These are phyloP conservation scores for Eucriotettix oculatus DNA, from an alignment of 2,888 invertebrate species.

Conservation along the genomic window DNA sequence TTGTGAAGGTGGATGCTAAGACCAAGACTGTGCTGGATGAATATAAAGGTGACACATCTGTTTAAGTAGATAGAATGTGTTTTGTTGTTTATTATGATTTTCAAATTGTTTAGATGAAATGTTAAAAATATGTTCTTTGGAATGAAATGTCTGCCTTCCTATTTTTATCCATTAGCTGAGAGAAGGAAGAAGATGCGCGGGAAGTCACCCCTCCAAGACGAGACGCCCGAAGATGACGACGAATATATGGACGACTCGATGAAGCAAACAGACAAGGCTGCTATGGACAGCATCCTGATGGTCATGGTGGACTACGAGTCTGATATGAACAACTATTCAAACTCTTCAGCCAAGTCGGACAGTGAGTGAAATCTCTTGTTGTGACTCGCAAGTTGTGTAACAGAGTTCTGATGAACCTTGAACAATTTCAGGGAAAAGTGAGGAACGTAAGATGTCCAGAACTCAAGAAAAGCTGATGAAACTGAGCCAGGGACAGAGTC, in stretches of 20 bases:
- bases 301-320: slow-evolving; percentile 69
- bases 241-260: slow-evolving; percentile 62
- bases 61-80: not conserved
- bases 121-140: no score
- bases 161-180: slow-evolving; percentile 28
- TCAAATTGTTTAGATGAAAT: no score
- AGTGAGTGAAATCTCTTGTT: slow-evolving; percentile 1
- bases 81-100: not conserved
- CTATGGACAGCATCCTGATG: slow-evolving; percentile 58
- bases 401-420: not conserved
- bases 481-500: slow-evolving; percentile 13
- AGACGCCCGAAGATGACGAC: slow-evolving; percentile 40
- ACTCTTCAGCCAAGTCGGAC: slow-evolving; percentile 14
- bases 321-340: slow-evolving; percentile 54
- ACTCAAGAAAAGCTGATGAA: slow-evolving; percentile 17
- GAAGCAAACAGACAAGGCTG: slow-evolving; percentile 54
- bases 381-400: not conserved
- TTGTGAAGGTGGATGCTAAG: slow-evolving; percentile 95
- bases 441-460: slow-evolving; percentile 16
- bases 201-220: slow-evolving; percentile 36
- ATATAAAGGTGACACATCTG: slow-evolving; percentile 50
- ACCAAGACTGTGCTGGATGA: slow-evolving; percentile 87
- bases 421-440: slow-evolving; percentile 40
- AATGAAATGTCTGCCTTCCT: no score
- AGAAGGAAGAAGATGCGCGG: slow-evolving; percentile 39